phyloP scores from a whole-genome alignment of 2,113 vertebrate genomes.

The Amia ocellicauda region DNA sequence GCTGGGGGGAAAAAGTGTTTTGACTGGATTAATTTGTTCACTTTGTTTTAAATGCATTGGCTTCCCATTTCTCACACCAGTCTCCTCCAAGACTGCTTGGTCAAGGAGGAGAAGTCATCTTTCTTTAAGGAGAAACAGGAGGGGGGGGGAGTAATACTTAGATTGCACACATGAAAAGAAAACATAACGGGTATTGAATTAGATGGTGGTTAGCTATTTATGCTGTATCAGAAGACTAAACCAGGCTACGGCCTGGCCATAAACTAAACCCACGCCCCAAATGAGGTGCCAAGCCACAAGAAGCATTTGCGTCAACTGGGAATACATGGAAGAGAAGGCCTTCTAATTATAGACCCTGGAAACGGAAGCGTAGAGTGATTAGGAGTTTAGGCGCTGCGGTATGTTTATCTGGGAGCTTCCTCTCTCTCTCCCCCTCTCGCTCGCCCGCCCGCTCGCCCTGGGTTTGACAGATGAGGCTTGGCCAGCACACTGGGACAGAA shows the following conservation, averaged over 20 bases:
- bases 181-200: constrained; percentile 64
- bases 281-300: constrained; percentile 99
- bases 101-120: constrained; percentile 39
- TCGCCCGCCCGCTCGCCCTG: constrained; percentile 50
- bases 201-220: constrained; percentile 91
- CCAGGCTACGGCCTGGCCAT: constrained; percentile 85
- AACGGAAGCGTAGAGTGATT: constrained; percentile 93
- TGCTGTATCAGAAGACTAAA: constrained; percentile 94
- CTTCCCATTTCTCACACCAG: constrained; percentile 56
- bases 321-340: constrained; percentile 92
- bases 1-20: constrained; percentile 30
- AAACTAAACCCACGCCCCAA: constrained; percentile 96
- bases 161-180: constrained; percentile 67
- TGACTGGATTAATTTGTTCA: constrained; percentile 39
- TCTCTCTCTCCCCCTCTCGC: constrained; percentile 66
- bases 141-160: constrained; percentile 44
- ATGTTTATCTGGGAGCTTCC: constrained; percentile 99
- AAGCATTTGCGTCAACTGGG: constrained; percentile 98
- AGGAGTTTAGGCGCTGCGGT: constrained; percentile 93
- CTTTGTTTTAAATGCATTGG: constrained; percentile 51
- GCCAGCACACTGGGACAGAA: constrained; percentile 60
- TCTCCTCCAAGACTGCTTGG: constrained; percentile 25
- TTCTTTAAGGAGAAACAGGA: constrained; percentile 45
- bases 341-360: constrained; percentile 99
- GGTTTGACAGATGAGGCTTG: constrained; percentile 79